Percentiles rank a stretch among this genome's conserved stretches.
Conservation (phyloP, 2,113 vertebrate genomes). For the Misgurnus mizolepis region DNA sequence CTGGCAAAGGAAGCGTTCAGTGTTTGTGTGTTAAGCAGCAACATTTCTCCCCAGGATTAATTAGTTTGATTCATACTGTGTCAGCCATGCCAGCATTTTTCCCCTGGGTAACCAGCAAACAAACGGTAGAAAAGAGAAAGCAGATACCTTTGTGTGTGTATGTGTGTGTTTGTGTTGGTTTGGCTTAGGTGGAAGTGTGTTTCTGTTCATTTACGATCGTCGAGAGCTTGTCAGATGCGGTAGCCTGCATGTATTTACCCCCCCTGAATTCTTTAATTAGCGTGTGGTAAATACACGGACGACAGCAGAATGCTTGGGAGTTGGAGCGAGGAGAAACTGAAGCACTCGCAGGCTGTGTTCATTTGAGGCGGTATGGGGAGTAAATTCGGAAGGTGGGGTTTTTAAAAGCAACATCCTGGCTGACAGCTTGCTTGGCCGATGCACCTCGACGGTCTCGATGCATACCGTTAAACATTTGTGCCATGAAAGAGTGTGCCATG, state of each 20-base stretch:
- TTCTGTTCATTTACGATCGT: constrained; percentile 4
- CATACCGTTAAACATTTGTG: background rate
- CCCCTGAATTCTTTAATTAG: constrained; percentile 49
- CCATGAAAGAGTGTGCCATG: too few relatives aligned
- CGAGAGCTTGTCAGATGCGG: constrained; percentile 24
- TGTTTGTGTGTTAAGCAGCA: constrained; percentile 11
- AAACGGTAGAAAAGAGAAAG: constrained; percentile 31
- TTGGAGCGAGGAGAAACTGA: background rate
- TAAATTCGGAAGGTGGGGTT: background rate
- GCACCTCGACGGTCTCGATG: constrained; percentile 1
- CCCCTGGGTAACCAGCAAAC: constrained; percentile 46
- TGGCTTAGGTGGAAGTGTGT: background rate
- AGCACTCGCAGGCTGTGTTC: background rate
- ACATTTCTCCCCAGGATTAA: constrained; percentile 57
- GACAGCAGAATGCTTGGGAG: constrained; percentile 24
- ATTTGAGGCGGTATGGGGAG: background rate
- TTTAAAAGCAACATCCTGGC: constrained; percentile 5
- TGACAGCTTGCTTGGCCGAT: constrained; percentile 7
- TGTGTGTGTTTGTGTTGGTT: constrained; percentile 24
- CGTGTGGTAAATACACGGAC: constrained; percentile 42
- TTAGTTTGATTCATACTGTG: constrained; percentile 58
- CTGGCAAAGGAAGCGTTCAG: constrained; percentile 22
- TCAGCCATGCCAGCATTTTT: constrained; percentile 40
- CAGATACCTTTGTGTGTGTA: constrained; percentile 12
- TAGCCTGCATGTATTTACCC: constrained; percentile 46